phyloP scores from a whole-genome alignment of 2,113 vertebrate genomes.

The Cephalopholis sonnerati region DNA sequence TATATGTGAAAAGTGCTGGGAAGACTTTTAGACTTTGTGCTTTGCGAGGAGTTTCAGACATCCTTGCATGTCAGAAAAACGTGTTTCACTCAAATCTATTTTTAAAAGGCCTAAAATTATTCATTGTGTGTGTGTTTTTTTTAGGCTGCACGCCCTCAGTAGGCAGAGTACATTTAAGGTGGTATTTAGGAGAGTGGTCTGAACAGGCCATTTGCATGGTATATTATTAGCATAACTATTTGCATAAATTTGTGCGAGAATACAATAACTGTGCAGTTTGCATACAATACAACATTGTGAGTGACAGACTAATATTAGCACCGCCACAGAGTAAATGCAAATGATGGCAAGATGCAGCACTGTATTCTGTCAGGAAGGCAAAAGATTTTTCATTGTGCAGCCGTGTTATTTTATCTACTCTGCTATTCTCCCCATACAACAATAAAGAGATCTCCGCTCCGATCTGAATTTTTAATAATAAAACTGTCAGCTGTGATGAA shows the following conservation, averaged over 20 bases:
- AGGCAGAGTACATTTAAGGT: constrained; percentile 1
- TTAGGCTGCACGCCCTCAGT: neutral
- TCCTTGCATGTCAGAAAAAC: neutral
- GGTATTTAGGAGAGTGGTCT: constrained; percentile 16
- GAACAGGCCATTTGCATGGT: constrained; percentile 24
- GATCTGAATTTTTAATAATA: constrained; percentile 65
- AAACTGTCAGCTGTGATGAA: constrained; percentile 65
- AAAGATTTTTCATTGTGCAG: constrained; percentile 27
- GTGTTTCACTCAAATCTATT: neutral
- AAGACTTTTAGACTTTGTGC: no score
- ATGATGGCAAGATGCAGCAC: constrained; percentile 37
- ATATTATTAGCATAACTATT: constrained; percentile 56
- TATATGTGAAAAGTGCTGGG: neutral
- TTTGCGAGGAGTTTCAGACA: neutral
- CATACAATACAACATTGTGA: constrained; percentile 37
- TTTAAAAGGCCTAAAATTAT: constrained; percentile 10
- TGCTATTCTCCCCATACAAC: constrained; percentile 23
- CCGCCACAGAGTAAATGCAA: constrained; percentile 34
- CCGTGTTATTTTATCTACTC: constrained; percentile 36
- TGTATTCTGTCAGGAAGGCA: constrained; percentile 17
- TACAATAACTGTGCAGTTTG: constrained; percentile 19
- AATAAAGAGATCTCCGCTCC: constrained; percentile 55
- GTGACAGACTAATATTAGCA: constrained; percentile 31
- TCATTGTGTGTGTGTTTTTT: constrained; percentile 8
- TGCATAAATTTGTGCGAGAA: constrained; percentile 42